Percentiles rank a stretch among this genome's conserved stretches.
phyloP scores from a whole-genome alignment of 2,797 vertebrate genomes.

The Cottoperca gobio region DNA sequence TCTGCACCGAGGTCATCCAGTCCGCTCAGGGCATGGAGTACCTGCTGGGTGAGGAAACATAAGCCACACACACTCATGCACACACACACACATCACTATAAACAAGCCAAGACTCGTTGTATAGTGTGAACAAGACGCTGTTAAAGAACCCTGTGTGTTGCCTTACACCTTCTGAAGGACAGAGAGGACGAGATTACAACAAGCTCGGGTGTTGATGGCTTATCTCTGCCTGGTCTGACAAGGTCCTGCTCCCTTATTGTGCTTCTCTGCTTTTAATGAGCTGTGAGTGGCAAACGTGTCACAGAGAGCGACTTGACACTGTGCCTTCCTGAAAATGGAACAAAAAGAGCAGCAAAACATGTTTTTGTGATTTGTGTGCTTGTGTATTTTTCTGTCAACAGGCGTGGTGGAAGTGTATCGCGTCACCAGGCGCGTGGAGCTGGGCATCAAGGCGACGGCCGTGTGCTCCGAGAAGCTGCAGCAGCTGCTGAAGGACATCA shows the following conservation, averaged over 20 bases:
- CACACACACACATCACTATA: constrained; percentile 15
- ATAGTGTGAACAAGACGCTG: neutral
- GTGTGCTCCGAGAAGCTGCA: constrained; percentile 98
- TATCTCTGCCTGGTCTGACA: constrained; percentile 45
- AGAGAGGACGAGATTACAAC: constrained; percentile 44
- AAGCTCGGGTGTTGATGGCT: constrained; percentile 37
- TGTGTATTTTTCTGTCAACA: constrained; percentile 65
- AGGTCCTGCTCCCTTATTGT: constrained; percentile 34
- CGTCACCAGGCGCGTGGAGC: constrained; percentile 94
- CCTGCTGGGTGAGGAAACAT: constrained; percentile 90
- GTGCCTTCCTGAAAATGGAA: neutral
- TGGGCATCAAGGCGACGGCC: constrained; percentile 97
- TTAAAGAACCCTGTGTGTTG: constrained; percentile 28
- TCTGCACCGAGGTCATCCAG: constrained; percentile 99
- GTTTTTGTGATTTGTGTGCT: neutral
- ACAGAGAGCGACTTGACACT: neutral
- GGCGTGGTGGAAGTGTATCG: constrained; percentile 98
- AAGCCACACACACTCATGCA: neutral
- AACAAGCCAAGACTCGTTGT: neutral
- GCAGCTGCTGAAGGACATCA: constrained; percentile 95
- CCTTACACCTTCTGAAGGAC: constrained; percentile 50
- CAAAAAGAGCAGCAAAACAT: constrained; percentile 1
- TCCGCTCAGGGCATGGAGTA: constrained; percentile 99
- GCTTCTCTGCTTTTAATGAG: constrained; percentile 52
- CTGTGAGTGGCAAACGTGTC: constrained; percentile 18